Base-by-base conservation (phyloP, 2,113 vertebrate genomes). In the Salvator merianae region DNA sequence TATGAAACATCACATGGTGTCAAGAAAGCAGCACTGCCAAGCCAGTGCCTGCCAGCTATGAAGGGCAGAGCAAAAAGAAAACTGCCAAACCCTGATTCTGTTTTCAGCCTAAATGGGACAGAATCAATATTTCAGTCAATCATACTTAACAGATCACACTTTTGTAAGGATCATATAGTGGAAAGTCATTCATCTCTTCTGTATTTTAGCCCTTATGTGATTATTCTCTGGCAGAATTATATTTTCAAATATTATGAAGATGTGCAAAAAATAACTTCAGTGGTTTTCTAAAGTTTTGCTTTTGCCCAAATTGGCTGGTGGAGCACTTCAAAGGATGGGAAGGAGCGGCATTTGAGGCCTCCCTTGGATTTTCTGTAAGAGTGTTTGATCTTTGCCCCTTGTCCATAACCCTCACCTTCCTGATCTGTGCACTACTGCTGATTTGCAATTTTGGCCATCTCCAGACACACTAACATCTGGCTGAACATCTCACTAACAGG, bases 1-100 rank as follows among this genome's bases (percentile, higher is more conserved):
- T 87, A 65, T 75, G 83, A 30, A 55, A 84, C 77, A 88, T 93
- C 91, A 94, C 83, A 85, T 91, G 94, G 38, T 62, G 1, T 92
- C 88, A 89, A 86, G 87, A 65, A 91, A 91, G 74, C 2, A 88
- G 50, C 63, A 24, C 38, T 8, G 22, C 72, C 68, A 69, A 81
- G 47, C 84, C 82, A 88, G 88, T 89, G 70, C 43, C 88, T 87
- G 87, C 83, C 87, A 87, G 69, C 66, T 86, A 0, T 63, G 55
- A 63, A 69, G 73, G 5, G 32, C 66, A 76, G 4, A 62, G 14
- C 28, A 77, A 85, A 71, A 84, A 66, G 24, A 65, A 89, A 88
- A 34, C 1, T 87, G 76, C 69, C 32, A 0, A 1, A 84, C 16
- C 38, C 40, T 78, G 16, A 0, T 86, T 88, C 36, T 84, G 63